Evolutionary conservation across 2,797 vertebrate species (phyloP).

Genomic region (Schizothorax lantsangensis): DNA sequence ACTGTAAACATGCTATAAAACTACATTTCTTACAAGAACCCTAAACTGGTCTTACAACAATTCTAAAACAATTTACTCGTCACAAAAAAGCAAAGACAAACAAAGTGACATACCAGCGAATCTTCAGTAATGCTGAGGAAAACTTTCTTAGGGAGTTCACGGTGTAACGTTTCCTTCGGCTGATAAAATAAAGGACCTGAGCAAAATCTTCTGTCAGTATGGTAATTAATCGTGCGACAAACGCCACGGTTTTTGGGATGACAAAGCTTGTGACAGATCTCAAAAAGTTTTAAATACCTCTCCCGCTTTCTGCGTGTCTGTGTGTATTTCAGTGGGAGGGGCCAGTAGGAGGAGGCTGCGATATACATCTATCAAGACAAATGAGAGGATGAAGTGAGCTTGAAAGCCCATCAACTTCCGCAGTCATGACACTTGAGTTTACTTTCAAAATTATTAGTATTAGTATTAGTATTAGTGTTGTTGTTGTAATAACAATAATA

Average conservation of each 20-base stretch:
- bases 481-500: background rate
- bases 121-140: conserved; percentile 28
- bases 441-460: background rate
- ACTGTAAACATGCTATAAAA: conserved; percentile 16
- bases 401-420: conserved; percentile 1
- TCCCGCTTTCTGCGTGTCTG: conserved; percentile 59
- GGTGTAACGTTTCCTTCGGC: conserved; percentile 36
- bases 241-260: conserved; percentile 24
- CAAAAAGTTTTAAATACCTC: conserved; percentile 67
- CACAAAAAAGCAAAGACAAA: background rate
- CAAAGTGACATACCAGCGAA: conserved; percentile 47
- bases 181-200: conserved; percentile 24
- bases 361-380: conserved; percentile 47
- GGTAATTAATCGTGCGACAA: conserved; percentile 20
- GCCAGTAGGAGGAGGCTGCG: conserved; percentile 64
- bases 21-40: background rate
- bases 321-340: conserved; percentile 67
- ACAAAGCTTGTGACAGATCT: conserved; percentile 53
- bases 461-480: background rate
- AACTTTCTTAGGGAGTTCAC: conserved; percentile 27
- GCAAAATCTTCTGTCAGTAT: conserved; percentile 8
- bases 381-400: conserved; percentile 20
- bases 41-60: background rate
- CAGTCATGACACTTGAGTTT: background rate
- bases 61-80: background rate